Evolutionary conservation across 2,888 invertebrate genomes (phyloP), one percentile per base, ranked within the genome.

Genomic region (Maniola hyperantus): DNA sequence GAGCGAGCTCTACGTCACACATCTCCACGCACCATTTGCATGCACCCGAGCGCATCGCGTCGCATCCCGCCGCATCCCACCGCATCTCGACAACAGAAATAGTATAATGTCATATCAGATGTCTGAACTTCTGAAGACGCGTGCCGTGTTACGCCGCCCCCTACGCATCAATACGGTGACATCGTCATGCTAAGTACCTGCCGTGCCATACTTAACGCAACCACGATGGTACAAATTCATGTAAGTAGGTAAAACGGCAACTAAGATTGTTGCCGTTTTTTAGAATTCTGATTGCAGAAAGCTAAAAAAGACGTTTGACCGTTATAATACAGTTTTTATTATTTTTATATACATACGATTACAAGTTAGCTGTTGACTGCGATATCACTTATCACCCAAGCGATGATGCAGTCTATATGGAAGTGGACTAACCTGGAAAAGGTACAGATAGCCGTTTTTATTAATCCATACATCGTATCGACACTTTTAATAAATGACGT

Each of bases 1-100:
- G 72, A 75, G 73, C 74, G 76, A 73, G 62, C 66, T 75, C 77
- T 78, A 83, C 83, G 88, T 87, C 85, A 88, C 87, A 88, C 88
- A 82, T 86, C 85, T 89, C 82, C 82, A 88, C 87, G 90, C 90
- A 88, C 89, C 89, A 91, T 92, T 91, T 91, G 87, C 82, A 84
- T 86, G 87, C 88, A 87, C 81, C 80, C 87, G 85, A 79, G 86
- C 88, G 87, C 86, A 82, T 80, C 84, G 78, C 83, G 76, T 73
- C 74, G 73, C 73, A 74, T 77, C 73, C 76, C 77, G 75, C 72
- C 68, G 68, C 71, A 72, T 69, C 75, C 71, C 70, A 69, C 50
- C 66, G 61, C 64, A 69, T 69, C 69, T 62, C 67, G 75, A 75
- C 80, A 81, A 88, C 89, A 87, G 79, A 87, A 90, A 90, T 90